Evolutionary conservation across 2,797 vertebrate species (phyloP).

Genomic region (Diglossa cyanea): DNA sequence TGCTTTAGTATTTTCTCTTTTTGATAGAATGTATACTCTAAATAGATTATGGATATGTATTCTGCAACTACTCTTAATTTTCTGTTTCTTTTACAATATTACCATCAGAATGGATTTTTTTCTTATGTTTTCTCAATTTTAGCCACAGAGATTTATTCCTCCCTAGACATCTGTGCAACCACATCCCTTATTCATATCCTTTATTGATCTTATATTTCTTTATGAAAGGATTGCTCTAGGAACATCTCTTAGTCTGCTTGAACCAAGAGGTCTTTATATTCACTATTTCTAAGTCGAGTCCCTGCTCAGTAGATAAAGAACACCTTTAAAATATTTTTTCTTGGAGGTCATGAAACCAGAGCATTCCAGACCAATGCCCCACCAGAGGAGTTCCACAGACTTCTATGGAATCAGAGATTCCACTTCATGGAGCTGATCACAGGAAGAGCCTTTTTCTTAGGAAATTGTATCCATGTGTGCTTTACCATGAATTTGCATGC

Average conservation of each 20-base stretch:
- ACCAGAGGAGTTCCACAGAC: not conserved
- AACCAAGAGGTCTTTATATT: not conserved
- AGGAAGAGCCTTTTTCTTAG: not conserved
- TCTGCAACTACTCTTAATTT: not conserved
- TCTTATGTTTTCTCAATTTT: not conserved
- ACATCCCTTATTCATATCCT: not conserved
- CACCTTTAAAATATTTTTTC: not conserved
- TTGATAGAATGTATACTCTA: not conserved
- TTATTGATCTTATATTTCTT: not conserved
- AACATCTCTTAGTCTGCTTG: not conserved
- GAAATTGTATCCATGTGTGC: not conserved
- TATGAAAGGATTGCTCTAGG: not conserved
- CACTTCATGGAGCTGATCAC: not conserved
- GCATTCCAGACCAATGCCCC: not conserved
- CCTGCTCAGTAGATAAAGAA: not conserved
- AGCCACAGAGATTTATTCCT: not conserved
- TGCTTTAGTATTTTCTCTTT: not conserved
- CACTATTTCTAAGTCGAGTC: not conserved
- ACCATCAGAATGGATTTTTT: not conserved
- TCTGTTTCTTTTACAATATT: not conserved
- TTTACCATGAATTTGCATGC: not conserved
- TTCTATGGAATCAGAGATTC: not conserved
- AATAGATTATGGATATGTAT: not conserved
- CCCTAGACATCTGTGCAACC: not conserved
- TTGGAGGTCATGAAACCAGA: not conserved